Percentiles rank a stretch among this genome's conserved stretches.
These are phyloP conservation scores for Anastrepha obliqua DNA, from an alignment of 1,140 invertebrate species.

Conservation along the genomic window DNA sequence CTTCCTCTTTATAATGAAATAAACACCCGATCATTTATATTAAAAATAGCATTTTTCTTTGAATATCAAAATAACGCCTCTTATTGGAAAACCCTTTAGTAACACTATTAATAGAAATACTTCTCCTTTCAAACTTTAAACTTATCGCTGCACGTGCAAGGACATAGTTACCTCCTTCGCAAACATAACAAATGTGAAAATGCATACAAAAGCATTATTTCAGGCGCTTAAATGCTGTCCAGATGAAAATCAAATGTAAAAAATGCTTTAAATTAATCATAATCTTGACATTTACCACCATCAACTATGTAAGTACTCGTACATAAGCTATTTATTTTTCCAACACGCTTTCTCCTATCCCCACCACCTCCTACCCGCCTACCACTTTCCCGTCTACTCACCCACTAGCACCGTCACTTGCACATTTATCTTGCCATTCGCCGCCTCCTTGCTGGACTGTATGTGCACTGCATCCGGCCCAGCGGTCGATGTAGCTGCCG, in stretches of 20 bases:
- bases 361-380: neutral
- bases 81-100: too few species aligned
- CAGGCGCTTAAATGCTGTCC: neutral
- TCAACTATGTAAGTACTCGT: neutral
- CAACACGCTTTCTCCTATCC: neutral
- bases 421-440: constrained; percentile 91
- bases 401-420: constrained; percentile 87
- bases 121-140: neutral
- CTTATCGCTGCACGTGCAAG: neutral
- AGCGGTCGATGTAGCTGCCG: constrained; percentile 75
- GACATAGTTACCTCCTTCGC: neutral
- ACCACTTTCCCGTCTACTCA: constrained; percentile 64
- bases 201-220: neutral
- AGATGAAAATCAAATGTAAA: neutral
- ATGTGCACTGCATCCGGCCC: constrained; percentile 75
- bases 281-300: neutral
- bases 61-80: too few species aligned
- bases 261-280: constrained; percentile 36
- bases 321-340: neutral
- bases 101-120: too few species aligned
- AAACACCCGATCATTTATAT: too few species aligned
- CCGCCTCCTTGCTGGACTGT: constrained; percentile 80
- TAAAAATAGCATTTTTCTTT: too few species aligned
- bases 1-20: too few species aligned
- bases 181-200: constrained; percentile 16